Evolutionary conservation across 2,888 invertebrate species (phyloP).

Genomic region (Agriotes lineatus): DNA sequence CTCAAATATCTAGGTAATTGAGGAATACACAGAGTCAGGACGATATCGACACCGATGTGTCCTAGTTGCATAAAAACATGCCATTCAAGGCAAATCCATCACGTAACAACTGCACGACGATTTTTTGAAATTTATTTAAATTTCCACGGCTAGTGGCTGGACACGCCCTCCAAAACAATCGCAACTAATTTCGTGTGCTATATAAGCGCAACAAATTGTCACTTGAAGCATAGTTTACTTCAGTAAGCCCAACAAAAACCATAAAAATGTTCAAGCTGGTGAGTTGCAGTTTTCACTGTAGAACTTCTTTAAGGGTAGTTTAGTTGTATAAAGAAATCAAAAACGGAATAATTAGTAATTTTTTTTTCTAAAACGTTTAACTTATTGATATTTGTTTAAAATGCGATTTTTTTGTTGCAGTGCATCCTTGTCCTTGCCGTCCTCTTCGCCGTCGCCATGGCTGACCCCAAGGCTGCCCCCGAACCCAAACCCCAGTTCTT

Average conservation of each 20-base stretch:
- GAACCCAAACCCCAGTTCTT: conserved; percentile 12
- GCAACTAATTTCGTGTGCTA: not conserved
- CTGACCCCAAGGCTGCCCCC: conserved; percentile 14
- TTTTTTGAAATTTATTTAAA: not conserved
- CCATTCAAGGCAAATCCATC: not conserved
- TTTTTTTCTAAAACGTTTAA: not conserved
- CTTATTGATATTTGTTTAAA: not conserved
- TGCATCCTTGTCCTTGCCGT: conserved; percentile 30
- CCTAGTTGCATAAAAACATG: not conserved
- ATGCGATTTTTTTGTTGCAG: conserved; percentile 34
- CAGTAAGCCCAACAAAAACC: not conserved
- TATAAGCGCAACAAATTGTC: not conserved
- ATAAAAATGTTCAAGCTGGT: conserved; percentile 28
- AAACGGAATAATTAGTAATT: too few relatives aligned
- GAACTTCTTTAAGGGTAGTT: not conserved
- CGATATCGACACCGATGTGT: too few relatives aligned
- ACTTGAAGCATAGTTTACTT: conserved; percentile 1
- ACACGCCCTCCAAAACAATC: not conserved
- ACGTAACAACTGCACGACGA: not conserved
- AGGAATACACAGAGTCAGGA: too few relatives aligned
- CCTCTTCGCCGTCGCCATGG: conserved; percentile 38
- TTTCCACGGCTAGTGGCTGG: not conserved
- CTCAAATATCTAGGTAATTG: too few relatives aligned
- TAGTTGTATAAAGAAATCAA: too few relatives aligned
- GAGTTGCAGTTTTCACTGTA: not conserved